Conservation (phyloP, 2,888 invertebrate genomes). For the Heliconius charithonia region DNA sequence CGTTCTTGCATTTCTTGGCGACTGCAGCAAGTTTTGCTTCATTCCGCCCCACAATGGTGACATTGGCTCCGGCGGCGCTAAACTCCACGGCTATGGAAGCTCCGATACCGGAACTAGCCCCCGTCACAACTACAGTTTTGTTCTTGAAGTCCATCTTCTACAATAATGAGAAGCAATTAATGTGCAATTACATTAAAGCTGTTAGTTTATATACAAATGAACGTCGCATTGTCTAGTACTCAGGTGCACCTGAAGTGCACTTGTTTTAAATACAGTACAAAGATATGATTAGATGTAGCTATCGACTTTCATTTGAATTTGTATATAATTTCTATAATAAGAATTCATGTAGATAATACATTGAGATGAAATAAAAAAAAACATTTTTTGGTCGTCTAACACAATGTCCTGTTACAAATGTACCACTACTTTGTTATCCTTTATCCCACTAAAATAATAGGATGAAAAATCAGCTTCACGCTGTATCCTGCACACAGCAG, state of each 20-base stretch:
- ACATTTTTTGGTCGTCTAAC: no score
- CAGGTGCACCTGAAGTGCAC: no score
- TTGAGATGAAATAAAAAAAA: no score
- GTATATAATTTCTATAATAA: neutral
- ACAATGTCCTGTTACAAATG: no score
- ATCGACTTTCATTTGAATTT: neutral
- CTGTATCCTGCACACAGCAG: no score
- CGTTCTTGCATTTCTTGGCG: slow-evolving; percentile 29
- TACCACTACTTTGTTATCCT: no score
- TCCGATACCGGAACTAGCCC: slow-evolving; percentile 65
- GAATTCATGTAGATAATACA: no score
- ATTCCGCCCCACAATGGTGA: slow-evolving; percentile 57
- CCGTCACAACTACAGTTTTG: slow-evolving; percentile 54
- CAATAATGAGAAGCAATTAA: neutral
- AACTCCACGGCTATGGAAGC: slow-evolving; percentile 58
- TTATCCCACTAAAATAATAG: no score
- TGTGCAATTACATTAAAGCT: neutral
- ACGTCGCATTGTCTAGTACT: neutral
- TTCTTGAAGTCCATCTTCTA: slow-evolving; percentile 9
- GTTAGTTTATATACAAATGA: neutral
- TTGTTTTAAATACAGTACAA: neutral
- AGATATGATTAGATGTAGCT: neutral
- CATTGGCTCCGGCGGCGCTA: slow-evolving; percentile 57
- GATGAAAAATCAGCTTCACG: no score
- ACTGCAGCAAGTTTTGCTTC: slow-evolving; percentile 36